These are phyloP conservation scores for Nerophis lumbriciformis DNA, from an alignment of 2,113 vertebrate species.

Conservation along the genomic window DNA sequence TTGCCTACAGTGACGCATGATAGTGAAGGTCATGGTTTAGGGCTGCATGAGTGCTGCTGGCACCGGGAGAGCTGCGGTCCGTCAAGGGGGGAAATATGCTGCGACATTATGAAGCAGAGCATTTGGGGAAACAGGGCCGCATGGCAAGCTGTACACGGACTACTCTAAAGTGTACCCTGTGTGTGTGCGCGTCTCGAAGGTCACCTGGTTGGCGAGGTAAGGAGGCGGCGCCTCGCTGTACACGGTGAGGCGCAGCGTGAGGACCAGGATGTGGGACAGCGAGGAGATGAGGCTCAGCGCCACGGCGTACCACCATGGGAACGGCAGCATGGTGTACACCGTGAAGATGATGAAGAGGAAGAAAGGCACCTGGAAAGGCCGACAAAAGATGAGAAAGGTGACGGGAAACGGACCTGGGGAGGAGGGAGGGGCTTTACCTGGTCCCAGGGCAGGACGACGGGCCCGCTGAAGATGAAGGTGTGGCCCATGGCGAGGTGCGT, in stretches of 20 bases:
- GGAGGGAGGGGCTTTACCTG: constrained; percentile 73
- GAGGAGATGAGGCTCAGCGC: constrained; percentile 77
- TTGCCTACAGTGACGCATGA: too few relatives aligned
- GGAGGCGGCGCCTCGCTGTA: rapidly evolving
- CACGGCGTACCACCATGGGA: constrained; percentile 80
- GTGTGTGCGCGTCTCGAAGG: neutral
- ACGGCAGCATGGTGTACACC: constrained; percentile 89
- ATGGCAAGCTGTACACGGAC: too few relatives aligned
- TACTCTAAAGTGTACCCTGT: too few relatives aligned
- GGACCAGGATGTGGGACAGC: constrained; percentile 79
- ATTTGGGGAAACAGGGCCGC: too few relatives aligned
- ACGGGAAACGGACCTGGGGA: neutral
- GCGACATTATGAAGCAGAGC: too few relatives aligned
- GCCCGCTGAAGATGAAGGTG: constrained; percentile 73
- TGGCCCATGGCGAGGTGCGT: constrained; percentile 84
- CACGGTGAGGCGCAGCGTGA: constrained; percentile 59
- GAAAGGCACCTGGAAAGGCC: constrained; percentile 81
- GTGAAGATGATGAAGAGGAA: constrained; percentile 94
- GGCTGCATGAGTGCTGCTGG: too few relatives aligned
- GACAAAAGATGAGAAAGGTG: neutral
- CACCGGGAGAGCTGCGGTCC: too few relatives aligned
- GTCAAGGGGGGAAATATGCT: too few relatives aligned
- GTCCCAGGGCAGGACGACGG: constrained; percentile 73
- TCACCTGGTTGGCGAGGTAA: constrained; percentile 73
- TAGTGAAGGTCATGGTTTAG: too few relatives aligned